Evolutionary conservation across 2,888 invertebrate species (phyloP).

Genomic region (Aspidiotus rigidus): DNA sequence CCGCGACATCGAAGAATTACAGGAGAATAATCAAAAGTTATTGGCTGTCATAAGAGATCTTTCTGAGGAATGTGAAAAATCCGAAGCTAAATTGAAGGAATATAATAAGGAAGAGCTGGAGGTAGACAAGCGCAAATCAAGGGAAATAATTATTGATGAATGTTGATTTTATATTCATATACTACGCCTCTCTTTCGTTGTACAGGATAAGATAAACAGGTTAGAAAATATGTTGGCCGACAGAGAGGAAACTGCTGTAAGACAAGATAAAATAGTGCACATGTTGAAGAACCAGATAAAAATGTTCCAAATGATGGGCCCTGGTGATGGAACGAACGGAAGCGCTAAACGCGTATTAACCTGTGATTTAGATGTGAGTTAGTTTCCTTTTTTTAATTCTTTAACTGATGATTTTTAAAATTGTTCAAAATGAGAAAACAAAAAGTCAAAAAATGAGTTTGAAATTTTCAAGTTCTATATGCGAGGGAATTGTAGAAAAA

Average conservation of each 20-base stretch:
- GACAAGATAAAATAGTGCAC: slow-evolving; percentile 22
- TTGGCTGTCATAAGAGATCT: slow-evolving; percentile 74
- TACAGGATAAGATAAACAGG: slow-evolving; percentile 5
- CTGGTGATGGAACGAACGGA: neutral
- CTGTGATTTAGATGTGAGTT: slow-evolving; percentile 1
- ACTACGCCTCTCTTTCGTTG: neutral
- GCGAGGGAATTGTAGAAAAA: no score
- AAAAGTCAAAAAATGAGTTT: no score
- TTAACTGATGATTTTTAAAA: no score
- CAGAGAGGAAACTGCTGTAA: neutral
- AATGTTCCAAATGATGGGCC: slow-evolving; percentile 20
- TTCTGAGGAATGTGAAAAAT: slow-evolving; percentile 43
- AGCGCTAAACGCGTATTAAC: neutral
- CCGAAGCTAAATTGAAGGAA: slow-evolving; percentile 18
- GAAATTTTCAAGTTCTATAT: no score
- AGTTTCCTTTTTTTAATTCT: no score
- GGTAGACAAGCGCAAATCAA: neutral
- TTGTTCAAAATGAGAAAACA: no score
- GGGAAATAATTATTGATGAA: neutral
- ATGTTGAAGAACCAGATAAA: slow-evolving; percentile 22
- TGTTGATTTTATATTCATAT: neutral
- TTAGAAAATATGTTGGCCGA: slow-evolving; percentile 18
- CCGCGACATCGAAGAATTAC: slow-evolving; percentile 76
- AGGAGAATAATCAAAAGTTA: slow-evolving; percentile 78
- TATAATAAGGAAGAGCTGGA: slow-evolving; percentile 21